Evolutionary conservation across 1,140 invertebrate genomes (phyloP).

Genomic region (Anastatus disparis): DNA sequence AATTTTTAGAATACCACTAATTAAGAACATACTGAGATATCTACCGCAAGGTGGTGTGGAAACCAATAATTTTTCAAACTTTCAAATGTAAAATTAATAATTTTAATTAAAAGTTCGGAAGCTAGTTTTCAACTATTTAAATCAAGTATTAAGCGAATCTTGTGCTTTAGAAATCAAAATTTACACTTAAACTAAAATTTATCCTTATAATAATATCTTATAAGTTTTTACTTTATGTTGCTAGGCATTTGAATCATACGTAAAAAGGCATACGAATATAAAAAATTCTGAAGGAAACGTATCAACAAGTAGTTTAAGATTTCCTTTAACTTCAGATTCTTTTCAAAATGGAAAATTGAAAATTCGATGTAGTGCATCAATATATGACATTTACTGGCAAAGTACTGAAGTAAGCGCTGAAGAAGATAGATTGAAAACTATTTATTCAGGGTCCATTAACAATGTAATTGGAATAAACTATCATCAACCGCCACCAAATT

Average conservation of each 20-base stretch:
- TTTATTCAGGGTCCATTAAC: conserved; percentile 55
- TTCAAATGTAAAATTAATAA: too few relatives aligned
- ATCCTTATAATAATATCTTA: too few relatives aligned
- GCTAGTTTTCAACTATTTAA: too few relatives aligned
- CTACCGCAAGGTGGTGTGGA: too few relatives aligned
- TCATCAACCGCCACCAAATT: conserved; percentile 63
- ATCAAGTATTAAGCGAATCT: too few relatives aligned
- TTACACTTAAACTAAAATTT: too few relatives aligned
- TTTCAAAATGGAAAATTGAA: conserved; percentile 70
- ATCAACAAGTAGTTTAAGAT: conserved; percentile 66
- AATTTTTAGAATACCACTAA: too few relatives aligned
- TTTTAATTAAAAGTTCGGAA: too few relatives aligned
- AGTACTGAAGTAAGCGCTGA: conserved; percentile 71
- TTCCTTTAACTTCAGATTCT: conserved; percentile 68
- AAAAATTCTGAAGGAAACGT: conserved; percentile 56
- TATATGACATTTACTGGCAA: conserved; percentile 73
- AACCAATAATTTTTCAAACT: too few relatives aligned
- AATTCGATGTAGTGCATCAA: conserved; percentile 72
- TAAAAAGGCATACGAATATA: not conserved
- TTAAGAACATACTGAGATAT: too few relatives aligned
- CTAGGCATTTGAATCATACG: not conserved
- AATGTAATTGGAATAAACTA: conserved; percentile 64
- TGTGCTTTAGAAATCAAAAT: too few relatives aligned
- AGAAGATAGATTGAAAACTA: conserved; percentile 63
- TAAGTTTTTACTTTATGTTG: not conserved